A percentile compares a stretch with the other conserved stretches of the same genome.
Evolutionary conservation across 2,888 invertebrate species (phyloP).

Genomic region (Acanthoscelides obtectus): DNA sequence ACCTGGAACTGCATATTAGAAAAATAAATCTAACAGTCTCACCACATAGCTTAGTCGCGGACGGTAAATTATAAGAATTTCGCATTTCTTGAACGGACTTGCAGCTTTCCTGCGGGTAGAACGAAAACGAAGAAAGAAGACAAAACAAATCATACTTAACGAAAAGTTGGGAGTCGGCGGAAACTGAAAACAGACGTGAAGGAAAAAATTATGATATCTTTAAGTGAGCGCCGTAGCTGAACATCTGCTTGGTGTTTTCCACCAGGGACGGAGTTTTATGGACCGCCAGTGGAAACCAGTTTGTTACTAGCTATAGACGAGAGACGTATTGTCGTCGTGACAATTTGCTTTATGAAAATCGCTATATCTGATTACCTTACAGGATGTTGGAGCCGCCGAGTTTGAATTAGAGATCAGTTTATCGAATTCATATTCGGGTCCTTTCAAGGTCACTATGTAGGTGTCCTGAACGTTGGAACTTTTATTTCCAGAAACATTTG

Average conservation of each 20-base stretch:
- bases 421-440: no score
- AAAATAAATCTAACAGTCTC: not conserved
- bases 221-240: conserved; percentile 27
- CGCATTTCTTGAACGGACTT: not conserved
- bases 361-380: no score
- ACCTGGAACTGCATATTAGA: not conserved
- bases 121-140: conserved; percentile 13
- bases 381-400: no score
- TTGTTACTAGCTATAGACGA: no score
- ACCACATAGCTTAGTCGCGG: not conserved
- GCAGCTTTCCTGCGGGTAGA: not conserved
- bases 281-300: not conserved
- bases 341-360: no score
- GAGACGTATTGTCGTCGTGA: no score
- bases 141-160: conserved; percentile 26
- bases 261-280: not conserved
- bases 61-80: not conserved
- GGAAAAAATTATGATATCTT: conserved; percentile 31
- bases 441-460: no score
- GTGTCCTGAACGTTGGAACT: no score
- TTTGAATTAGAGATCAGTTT: no score
- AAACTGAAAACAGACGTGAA: conserved; percentile 23
- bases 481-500: no score
- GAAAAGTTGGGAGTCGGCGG: conserved; percentile 25
- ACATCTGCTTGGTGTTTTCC: not conserved